These are phyloP conservation scores for Alosa alosa DNA, from an alignment of 2,113 vertebrate species.

Conservation along the genomic window DNA sequence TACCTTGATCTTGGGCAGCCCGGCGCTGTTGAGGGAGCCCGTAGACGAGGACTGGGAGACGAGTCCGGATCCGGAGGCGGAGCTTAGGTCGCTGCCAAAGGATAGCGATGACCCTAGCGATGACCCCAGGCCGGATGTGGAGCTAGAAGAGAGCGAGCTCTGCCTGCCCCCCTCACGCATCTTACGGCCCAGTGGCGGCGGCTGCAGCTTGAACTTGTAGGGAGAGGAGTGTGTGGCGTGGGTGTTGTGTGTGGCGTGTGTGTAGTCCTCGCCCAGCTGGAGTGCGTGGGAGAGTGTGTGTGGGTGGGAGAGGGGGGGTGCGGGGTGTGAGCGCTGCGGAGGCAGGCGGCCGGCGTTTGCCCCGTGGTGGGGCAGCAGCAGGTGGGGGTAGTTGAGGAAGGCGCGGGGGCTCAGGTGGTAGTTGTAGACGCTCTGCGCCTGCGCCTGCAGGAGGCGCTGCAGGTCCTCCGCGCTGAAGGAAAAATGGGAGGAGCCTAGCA, in stretches of 20 bases:
- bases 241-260: slow-evolving; percentile 58
- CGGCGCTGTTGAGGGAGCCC: slow-evolving; percentile 71
- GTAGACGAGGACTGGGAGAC: slow-evolving; percentile 73
- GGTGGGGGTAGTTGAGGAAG: slow-evolving; percentile 82
- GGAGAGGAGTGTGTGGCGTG: slow-evolving; percentile 74
- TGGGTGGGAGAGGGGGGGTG: slow-evolving; percentile 57
- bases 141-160: slow-evolving; percentile 67
- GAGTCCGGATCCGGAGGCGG: slow-evolving; percentile 68
- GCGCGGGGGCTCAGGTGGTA: slow-evolving; percentile 90
- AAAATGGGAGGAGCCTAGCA: slow-evolving; percentile 83
- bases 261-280: slow-evolving; percentile 52
- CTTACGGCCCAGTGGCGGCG: slow-evolving; percentile 80
- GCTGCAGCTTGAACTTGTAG: slow-evolving; percentile 92
- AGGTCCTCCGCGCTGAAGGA: slow-evolving; percentile 92
- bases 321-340: slow-evolving; percentile 65
- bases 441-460: slow-evolving; percentile 90
- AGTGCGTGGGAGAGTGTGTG: slow-evolving; percentile 59
- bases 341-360: slow-evolving; percentile 85
- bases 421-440: slow-evolving; percentile 89
- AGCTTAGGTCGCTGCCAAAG: slow-evolving; percentile 73
- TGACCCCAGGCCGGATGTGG: slow-evolving; percentile 70
- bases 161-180: slow-evolving; percentile 69
- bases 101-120: slow-evolving; percentile 72
- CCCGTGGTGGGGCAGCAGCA: background rate
- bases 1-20: slow-evolving; percentile 85